Evolutionary conservation across 2,797 vertebrate species (phyloP).

Genomic region (Cyprinodon diabolis): DNA sequence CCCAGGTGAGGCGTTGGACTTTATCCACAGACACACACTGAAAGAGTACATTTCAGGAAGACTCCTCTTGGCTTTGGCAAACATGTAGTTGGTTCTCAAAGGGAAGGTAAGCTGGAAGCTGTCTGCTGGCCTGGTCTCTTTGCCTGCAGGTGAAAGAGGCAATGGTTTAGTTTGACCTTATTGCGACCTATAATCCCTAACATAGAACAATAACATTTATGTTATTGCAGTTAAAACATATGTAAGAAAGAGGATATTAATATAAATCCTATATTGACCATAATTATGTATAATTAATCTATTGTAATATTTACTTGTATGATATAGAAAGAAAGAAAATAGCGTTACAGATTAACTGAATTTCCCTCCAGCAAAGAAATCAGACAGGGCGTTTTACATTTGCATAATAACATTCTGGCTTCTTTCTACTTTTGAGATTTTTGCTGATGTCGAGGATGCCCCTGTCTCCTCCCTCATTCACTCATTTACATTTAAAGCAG

Average conservation of each 20-base stretch:
- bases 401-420: background rate
- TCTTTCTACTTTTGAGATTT: background rate
- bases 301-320: background rate
- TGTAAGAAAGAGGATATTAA: background rate
- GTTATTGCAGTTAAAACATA: background rate
- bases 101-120: conserved; percentile 96
- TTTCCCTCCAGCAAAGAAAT: background rate
- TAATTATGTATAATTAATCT: background rate
- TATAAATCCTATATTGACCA: background rate
- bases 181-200: background rate
- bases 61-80: conserved; percentile 93
- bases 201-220: background rate
- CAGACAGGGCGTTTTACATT: background rate
- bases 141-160: conserved; percentile 76
- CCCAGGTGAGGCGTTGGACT: conserved; percentile 92
- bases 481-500: conserved; percentile 6
- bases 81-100: conserved; percentile 98
- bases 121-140: conserved; percentile 88
- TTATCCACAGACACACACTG: conserved; percentile 96
- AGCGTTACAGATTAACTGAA: background rate
- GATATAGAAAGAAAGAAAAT: background rate
- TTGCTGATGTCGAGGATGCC: conserved; percentile 6
- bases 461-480: conserved; percentile 4
- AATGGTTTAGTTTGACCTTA: background rate
- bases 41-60: conserved; percentile 98